Conservation (phyloP, 1,140 invertebrate genomes). For the Apis cerana region DNA sequence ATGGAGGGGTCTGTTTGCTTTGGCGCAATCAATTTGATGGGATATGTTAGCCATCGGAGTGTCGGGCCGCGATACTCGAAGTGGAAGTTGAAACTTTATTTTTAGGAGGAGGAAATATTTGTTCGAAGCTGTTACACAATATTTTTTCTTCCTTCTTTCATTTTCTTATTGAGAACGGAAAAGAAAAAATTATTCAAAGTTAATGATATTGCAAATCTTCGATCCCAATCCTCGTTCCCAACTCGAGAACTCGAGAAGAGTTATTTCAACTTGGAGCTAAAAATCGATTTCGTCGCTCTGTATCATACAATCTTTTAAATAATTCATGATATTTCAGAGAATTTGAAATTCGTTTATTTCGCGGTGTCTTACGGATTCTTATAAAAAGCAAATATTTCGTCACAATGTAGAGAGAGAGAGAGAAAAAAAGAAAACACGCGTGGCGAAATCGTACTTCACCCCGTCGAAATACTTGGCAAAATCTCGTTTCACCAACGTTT, state of each 20-base stretch:
- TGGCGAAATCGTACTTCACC: not conserved
- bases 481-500: not conserved
- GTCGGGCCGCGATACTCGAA: not conserved
- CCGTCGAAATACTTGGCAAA: not conserved
- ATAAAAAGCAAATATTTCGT: too few species aligned
- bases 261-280: too few species aligned
- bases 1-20: slow-evolving; percentile 11
- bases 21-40: slow-evolving; percentile 15
- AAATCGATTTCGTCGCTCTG: too few species aligned
- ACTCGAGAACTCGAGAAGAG: too few species aligned
- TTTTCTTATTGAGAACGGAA: too few species aligned
- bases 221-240: not conserved
- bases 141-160: not conserved
- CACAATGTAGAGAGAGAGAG: too few species aligned
- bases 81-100: not conserved
- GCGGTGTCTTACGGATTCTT: too few species aligned
- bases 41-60: not conserved
- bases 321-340: too few species aligned
- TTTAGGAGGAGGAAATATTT: not conserved
- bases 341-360: too few species aligned
- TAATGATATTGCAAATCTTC: not conserved
- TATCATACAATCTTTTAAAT: too few species aligned
- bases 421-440: not conserved
- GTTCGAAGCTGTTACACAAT: not conserved
- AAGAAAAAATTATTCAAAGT: not conserved